Conservation (phyloP, 1,140 invertebrate species). For the Zaprionus kolodkinae region DNA sequence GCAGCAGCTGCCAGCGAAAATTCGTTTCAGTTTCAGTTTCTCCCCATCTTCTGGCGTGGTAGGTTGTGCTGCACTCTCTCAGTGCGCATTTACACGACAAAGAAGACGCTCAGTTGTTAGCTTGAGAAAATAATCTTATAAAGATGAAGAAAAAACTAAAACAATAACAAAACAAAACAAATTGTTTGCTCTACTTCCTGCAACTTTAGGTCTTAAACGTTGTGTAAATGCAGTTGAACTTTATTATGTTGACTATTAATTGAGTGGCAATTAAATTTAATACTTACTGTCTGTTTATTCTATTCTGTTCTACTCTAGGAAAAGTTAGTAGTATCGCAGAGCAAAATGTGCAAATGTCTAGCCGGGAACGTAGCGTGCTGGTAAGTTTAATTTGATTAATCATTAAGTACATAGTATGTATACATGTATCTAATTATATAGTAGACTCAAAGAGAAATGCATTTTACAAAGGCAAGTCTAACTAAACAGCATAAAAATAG, state of each 20-base stretch:
- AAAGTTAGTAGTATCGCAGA: slow-evolving; percentile 19
- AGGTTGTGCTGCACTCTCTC: slow-evolving; percentile 11
- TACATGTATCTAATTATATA: not conserved
- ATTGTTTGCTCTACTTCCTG: not conserved
- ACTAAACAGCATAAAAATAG: not conserved
- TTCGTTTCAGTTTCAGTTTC: slow-evolving; percentile 38
- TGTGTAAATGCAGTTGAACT: slow-evolving; percentile 1
- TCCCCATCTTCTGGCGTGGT: slow-evolving; percentile 39
- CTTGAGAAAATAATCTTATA: not conserved
- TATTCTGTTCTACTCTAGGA: slow-evolving; percentile 25
- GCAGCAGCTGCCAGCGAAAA: slow-evolving; percentile 15
- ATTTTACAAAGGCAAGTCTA: not conserved
- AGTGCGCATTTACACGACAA: not conserved
- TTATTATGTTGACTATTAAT: not conserved
- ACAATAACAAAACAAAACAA: not conserved
- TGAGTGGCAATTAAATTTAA: not conserved
- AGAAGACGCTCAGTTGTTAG: not conserved
- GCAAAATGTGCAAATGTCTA: slow-evolving; percentile 75
- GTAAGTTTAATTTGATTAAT: slow-evolving; percentile 57
- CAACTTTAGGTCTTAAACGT: not conserved
- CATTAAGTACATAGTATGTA: not conserved
- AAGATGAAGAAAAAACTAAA: not conserved
- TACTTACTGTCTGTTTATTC: not conserved
- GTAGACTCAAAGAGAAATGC: not conserved
- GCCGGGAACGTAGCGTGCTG: slow-evolving; percentile 75